Evolutionary conservation across 2,797 vertebrate genomes (phyloP).

Genomic region (Argentina silus): DNA sequence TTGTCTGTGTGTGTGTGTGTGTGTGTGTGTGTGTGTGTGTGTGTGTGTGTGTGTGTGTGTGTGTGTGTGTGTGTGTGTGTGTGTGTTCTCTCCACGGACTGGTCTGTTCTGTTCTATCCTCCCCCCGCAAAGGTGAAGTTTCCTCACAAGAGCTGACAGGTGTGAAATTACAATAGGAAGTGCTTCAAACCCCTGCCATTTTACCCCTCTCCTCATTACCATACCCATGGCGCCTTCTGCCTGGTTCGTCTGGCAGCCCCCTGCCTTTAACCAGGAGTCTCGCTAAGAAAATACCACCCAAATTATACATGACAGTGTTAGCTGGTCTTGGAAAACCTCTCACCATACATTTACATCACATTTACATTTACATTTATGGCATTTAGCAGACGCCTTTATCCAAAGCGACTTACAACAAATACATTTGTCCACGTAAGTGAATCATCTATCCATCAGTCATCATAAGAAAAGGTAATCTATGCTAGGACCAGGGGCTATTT

Average conservation of each 20-base stretch:
- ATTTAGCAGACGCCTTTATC: no score
- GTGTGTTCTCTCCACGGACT: conserved; percentile 54
- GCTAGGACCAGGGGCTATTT: no score
- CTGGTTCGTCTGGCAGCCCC: conserved; percentile 62
- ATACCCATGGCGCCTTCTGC: conserved; percentile 54
- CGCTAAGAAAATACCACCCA: conserved; percentile 45
- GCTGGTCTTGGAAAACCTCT: conserved; percentile 27
- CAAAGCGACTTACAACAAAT: no score
- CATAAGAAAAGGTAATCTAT: no score
- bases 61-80: conserved; percentile 10
- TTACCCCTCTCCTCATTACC: conserved; percentile 79
- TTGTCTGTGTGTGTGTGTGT: conserved; percentile 8
- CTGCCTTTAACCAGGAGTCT: conserved; percentile 52
- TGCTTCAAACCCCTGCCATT: conserved; percentile 74
- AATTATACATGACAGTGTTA: conserved; percentile 52
- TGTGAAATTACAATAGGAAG: conserved; percentile 82
- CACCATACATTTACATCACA: no score
- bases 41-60: conserved; percentile 4
- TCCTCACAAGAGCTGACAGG: conserved; percentile 79
- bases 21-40: conserved; percentile 16
- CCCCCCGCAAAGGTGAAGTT: conserved; percentile 79
- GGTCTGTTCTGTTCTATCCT: conserved; percentile 65
- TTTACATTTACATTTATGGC: no score
- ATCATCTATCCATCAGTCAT: no score
- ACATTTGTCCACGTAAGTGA: no score